Percentiles rank a stretch among this genome's conserved stretches.
Conservation (phyloP, 2,113 vertebrate species). For the Scytalopus superciliaris region DNA sequence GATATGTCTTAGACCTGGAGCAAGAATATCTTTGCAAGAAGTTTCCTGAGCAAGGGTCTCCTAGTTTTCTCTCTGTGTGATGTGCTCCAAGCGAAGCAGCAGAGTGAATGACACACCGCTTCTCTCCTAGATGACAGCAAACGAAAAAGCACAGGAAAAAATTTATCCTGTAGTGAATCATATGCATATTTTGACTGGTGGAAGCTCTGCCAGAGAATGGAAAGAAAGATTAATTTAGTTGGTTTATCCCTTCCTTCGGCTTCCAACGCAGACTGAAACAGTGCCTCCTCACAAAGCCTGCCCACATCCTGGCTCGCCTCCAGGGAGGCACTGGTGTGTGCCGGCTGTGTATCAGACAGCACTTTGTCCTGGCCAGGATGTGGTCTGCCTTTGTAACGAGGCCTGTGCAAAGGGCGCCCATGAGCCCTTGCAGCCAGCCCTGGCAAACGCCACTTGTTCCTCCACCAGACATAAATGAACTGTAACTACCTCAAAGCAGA, state of each 20-base stretch:
- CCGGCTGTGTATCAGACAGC: constrained; percentile 62
- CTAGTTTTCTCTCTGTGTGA: neutral
- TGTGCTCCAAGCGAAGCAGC: neutral
- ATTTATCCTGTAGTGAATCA: constrained; percentile 50
- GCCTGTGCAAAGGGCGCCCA: constrained; percentile 48
- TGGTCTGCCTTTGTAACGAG: constrained; percentile 57
- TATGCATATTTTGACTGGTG: constrained; percentile 54
- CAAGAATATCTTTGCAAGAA: neutral
- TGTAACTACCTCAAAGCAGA: constrained; percentile 40
- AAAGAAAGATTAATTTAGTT: constrained; percentile 67
- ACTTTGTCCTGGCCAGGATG: constrained; percentile 73
- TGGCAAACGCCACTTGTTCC: constrained; percentile 11
- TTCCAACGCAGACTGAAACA: constrained; percentile 57
- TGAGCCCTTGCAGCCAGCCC: neutral
- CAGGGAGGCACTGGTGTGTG: constrained; percentile 60
- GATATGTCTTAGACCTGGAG: neutral
- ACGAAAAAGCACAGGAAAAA: constrained; percentile 48
- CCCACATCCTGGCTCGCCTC: constrained; percentile 58
- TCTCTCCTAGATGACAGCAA: constrained; percentile 37
- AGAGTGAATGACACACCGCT: neutral
- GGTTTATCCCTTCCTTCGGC: constrained; percentile 64
- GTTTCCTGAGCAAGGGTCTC: neutral
- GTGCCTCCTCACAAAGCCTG: constrained; percentile 64
- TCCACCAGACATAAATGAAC: constrained; percentile 1
- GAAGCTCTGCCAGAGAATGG: constrained; percentile 56